phyloP scores from a whole-genome alignment of 2,797 vertebrate species.

The Microctenopoma steveboyesi region DNA sequence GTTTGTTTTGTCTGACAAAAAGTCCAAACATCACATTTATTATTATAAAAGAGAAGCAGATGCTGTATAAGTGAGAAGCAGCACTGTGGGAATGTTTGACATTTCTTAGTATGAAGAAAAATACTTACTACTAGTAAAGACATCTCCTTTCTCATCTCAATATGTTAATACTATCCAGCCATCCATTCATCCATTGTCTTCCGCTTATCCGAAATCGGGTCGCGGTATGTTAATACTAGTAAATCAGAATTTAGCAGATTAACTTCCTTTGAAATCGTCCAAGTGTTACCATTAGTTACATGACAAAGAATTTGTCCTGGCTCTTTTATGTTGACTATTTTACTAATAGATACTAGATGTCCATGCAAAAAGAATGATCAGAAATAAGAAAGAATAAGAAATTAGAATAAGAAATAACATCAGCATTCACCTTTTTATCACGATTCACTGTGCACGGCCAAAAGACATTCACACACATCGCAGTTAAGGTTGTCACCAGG shows the following conservation, averaged over 20 bases:
- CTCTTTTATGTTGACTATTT: slow-evolving; percentile 13
- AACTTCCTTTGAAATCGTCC: too few relatives aligned
- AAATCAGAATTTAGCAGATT: too few relatives aligned
- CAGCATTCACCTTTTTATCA: slow-evolving; percentile 16
- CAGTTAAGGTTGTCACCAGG: slow-evolving; percentile 4
- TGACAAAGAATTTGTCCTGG: slow-evolving; percentile 4
- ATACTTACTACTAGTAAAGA: too few relatives aligned
- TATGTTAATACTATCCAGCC: too few relatives aligned
- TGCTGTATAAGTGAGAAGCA: background rate
- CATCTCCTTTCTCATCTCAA: too few relatives aligned
- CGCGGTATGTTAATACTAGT: too few relatives aligned
- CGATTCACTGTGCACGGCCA: slow-evolving; percentile 5
- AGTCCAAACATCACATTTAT: background rate
- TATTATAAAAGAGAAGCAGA: background rate
- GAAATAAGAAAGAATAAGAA: too few relatives aligned
- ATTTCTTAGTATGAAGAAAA: too few relatives aligned
- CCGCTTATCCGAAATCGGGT: too few relatives aligned
- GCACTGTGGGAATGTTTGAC: too few relatives aligned
- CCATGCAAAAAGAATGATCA: slow-evolving; percentile 10
- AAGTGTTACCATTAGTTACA: background rate
- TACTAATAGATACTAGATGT: slow-evolving; percentile 29
- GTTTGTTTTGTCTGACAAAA: background rate
- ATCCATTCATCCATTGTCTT: too few relatives aligned
- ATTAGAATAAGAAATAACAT: slow-evolving; percentile 4
- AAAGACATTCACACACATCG: slow-evolving; percentile 20